These are phyloP conservation scores for Delichon dasypus DNA, from an alignment of 2,797 vertebrate genomes.

Conservation along the genomic window DNA sequence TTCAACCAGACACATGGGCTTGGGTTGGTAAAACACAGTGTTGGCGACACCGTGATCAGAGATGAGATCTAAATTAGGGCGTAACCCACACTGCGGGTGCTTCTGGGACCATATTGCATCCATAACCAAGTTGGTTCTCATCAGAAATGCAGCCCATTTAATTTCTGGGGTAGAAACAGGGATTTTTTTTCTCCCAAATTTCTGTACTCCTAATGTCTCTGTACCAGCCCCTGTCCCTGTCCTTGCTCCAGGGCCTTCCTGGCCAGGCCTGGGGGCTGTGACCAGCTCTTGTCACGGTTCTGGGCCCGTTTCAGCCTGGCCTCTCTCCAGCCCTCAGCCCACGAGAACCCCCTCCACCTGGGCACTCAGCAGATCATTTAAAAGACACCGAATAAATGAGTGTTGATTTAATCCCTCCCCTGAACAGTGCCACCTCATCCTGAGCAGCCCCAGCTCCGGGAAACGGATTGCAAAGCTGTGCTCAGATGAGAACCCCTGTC, in stretches of 20 bases:
- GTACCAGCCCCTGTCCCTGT: neutral
- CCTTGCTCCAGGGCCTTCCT: neutral
- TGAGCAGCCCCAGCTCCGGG: fast-evolving
- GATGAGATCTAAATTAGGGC: neutral
- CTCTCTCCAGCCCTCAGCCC: neutral
- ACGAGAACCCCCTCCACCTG: neutral
- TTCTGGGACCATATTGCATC: neutral
- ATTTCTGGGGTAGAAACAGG: neutral
- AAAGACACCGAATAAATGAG: neutral
- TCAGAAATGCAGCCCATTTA: neutral
- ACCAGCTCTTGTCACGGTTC: neutral
- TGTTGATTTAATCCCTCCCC: neutral
- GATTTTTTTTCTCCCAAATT: neutral
- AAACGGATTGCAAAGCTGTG: neutral
- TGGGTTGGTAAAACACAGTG: neutral
- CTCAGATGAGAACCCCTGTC: neutral
- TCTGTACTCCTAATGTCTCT: neutral
- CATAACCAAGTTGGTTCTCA: neutral
- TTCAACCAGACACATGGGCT: neutral
- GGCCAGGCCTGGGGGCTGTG: neutral
- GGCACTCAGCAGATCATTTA: neutral
- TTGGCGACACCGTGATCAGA: neutral
- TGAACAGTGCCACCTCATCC: neutral
- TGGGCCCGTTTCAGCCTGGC: neutral
- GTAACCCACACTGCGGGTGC: neutral